Evolutionary conservation across 2,888 invertebrate genomes (phyloP).

Genomic region (Pseudoips prasinana): DNA sequence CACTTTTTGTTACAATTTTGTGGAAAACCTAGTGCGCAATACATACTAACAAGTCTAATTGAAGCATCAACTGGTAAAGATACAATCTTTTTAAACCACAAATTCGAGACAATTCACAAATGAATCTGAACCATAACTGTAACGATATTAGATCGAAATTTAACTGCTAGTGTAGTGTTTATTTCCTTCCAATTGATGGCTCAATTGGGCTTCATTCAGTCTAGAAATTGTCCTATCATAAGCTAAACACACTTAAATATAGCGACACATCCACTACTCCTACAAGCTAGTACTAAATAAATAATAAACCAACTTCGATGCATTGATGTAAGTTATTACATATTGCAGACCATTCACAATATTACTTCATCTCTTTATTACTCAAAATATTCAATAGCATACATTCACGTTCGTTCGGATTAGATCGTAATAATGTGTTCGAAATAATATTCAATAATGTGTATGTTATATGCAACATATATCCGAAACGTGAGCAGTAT

Average conservation of each 20-base stretch:
- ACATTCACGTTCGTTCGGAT: too few species aligned
- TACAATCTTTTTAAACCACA: too few species aligned
- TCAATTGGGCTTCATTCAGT: slow-evolving; percentile 78
- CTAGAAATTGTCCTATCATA: slow-evolving; percentile 74
- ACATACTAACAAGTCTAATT: slow-evolving; percentile 62
- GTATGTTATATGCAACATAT: too few species aligned
- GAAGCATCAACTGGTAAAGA: too few species aligned
- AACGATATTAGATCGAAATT: too few species aligned
- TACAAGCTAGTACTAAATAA: slow-evolving; percentile 53
- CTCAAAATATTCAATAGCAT: background rate
- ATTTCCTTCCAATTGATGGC: too few species aligned
- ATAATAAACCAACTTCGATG: slow-evolving; percentile 48
- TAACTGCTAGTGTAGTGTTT: too few species aligned
- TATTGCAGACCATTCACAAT: slow-evolving; percentile 15
- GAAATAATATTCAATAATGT: too few species aligned
- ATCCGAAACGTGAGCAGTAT: too few species aligned
- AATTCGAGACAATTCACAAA: too few species aligned
- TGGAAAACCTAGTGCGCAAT: slow-evolving; percentile 66
- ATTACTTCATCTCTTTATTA: slow-evolving; percentile 7
- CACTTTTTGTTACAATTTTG: slow-evolving; percentile 56
- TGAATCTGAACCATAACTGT: too few species aligned
- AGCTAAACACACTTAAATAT: slow-evolving; percentile 59
- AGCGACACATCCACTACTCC: slow-evolving; percentile 53
- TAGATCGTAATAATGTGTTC: too few species aligned
- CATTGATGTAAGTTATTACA: slow-evolving; percentile 34